A percentile compares a stretch with the other conserved stretches of the same genome.
Evolutionary conservation across 2,888 invertebrate species (phyloP).

Genomic region (Eubasilissa splendida): DNA sequence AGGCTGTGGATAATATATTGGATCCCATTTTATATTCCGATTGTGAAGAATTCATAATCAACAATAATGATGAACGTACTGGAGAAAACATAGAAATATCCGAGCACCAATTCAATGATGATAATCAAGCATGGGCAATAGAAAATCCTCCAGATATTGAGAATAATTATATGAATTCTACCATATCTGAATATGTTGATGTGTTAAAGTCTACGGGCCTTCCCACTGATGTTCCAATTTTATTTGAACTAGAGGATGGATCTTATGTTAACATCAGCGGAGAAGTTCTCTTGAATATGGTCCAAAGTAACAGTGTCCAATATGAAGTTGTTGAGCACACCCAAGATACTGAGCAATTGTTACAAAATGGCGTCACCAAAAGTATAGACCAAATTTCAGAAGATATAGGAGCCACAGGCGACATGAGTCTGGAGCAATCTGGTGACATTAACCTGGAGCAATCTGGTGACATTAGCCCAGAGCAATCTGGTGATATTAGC

Average conservation of each 20-base stretch:
- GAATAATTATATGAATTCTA: constrained; percentile 62
- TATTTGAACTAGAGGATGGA: constrained; percentile 77
- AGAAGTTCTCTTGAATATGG: constrained; percentile 74
- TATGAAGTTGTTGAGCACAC: constrained; percentile 72
- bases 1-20: constrained; percentile 70
- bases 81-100: constrained; percentile 65
- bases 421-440: constrained; percentile 3
- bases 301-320: constrained; percentile 71
- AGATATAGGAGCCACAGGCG: constrained; percentile 69
- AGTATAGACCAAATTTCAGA: constrained; percentile 71
- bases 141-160: constrained; percentile 17
- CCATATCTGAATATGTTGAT: constrained; percentile 72
- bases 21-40: constrained; percentile 51
- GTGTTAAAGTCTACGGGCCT: constrained; percentile 69
- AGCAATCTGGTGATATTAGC: too few species aligned
- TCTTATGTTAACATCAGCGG: constrained; percentile 77
- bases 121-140: constrained; percentile 20
- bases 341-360: constrained; percentile 70
- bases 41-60: constrained; percentile 57
- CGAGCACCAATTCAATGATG: constrained; percentile 64
- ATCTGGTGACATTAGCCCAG: neutral
- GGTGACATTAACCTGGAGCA: neutral
- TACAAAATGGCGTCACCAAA: constrained; percentile 70
- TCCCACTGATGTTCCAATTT: constrained; percentile 72
- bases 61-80: constrained; percentile 64